Base-by-base conservation (phyloP, 2,797 vertebrate genomes). In the Alectoris magna region DNA sequence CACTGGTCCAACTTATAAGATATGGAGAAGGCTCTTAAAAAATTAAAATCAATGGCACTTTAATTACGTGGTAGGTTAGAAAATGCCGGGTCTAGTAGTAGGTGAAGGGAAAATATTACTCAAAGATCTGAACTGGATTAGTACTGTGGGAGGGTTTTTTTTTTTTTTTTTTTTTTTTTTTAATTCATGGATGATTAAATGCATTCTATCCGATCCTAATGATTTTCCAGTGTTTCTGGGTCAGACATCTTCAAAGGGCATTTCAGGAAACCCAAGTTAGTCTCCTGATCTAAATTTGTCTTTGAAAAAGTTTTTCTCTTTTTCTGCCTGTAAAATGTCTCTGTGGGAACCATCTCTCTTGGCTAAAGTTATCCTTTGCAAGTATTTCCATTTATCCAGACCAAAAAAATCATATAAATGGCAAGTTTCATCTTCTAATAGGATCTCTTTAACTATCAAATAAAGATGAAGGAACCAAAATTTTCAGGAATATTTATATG, bases 251-350 rank as follows among this genome's bases (percentile, higher is more conserved):
- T 85, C 46, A 81, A 58, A 36, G 9, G 31, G 4, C 23, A 53
- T 62, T 84, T 75, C 31, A 68, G 24, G 41, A 75, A 16, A 60
- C 2, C 6, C 23, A 64, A 71, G 3, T 36, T 27, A 81, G 36
- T 39, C 6, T 53, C 36, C 17, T 60, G 17, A 73, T 14, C 8
- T 27, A 10, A 88, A 63, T 49, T 39, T 9, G 36, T 76, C 39
- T 64, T 74, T 44, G 10, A 34, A 87, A 71, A 71, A 48, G 0
- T 48, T 60, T 16, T 53, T 51, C 49, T 51, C 49, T 51, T 51
- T 11, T n/a, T 67, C 4, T 26, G 9, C 3, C 5, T 43, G 6
- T 58, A 27, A 44, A 83, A 56, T 14, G 21, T 0, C 6, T 2
- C 2, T 39, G 39, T 3, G 0, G 14, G 29, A 85, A 48, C 14